Base-by-base conservation (phyloP, 1,140 invertebrate species). In the Drosophila willistoni region DNA sequence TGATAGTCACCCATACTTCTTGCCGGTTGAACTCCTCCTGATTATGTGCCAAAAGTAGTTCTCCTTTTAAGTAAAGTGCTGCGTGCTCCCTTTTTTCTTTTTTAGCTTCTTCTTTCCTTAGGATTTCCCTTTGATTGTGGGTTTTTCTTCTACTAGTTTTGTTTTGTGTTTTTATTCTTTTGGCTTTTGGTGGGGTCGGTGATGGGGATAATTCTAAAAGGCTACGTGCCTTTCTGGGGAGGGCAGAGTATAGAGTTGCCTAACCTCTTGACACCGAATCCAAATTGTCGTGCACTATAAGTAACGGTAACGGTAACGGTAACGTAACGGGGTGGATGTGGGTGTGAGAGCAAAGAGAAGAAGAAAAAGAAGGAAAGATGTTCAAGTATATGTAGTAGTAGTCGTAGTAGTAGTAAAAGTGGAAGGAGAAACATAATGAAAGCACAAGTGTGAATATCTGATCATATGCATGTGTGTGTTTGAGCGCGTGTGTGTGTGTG, bases 1-100 rank as follows among this genome's bases (percentile, higher is more conserved):
- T 91, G 90, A 71, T 84, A 89, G 71, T 92, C 91, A 63, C 89
- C 91, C 91, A 92, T 92, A 51, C 65, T 71, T 91, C 65, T 70
- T 91, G 62, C 63, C 68, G 55, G 29, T 22, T 17, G 55, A 22
- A 44, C 7, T 63, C 42, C 13, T 63, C 42, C 12, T 17, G 1
- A 29, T 42, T 33, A 42, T 42, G 44, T 51, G 9, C 44, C 0
- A 29, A 39, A 25, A n/a, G 17, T 14, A n/a, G 29, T 22, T 36
- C 17, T 29, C 9, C 61, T 64, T 51, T 51, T 2, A 64, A 64
- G 39, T 51, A 51, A 51, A 51, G 44, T 64, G 42, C 44, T 59
- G 56, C 10, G 44, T 22, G 17, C 44, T 51, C 17, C 9, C 54
- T 36, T n/a, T 55, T 22, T 25, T 19, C 19, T 19, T 3, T 34